A percentile compares a stretch with the other conserved stretches of the same genome.
Conservation (phyloP, 2,888 invertebrate species). For the Mesochorus sp. region DNA sequence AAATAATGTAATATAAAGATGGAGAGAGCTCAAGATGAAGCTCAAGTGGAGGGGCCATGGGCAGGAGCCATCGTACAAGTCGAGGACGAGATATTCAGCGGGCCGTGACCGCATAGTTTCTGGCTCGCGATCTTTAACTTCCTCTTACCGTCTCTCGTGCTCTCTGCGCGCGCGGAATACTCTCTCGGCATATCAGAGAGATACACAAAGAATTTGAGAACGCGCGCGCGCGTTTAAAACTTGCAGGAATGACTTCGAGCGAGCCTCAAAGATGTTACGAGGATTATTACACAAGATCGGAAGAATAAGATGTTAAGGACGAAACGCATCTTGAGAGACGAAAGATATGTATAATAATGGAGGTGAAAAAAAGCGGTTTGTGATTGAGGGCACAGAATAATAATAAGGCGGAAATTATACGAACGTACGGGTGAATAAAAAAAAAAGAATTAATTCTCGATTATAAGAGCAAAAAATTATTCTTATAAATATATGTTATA, state of each 20-base stretch:
- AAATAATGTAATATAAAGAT: neutral
- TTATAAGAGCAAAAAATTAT: no score
- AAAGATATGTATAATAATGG: neutral
- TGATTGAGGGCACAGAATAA: no score
- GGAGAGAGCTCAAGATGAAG: slow-evolving; percentile 16
- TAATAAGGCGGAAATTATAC: neutral
- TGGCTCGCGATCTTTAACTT: slow-evolving; percentile 57
- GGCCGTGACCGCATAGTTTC: slow-evolving; percentile 61
- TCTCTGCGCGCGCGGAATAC: neutral
- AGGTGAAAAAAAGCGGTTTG: neutral
- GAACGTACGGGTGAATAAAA: no score
- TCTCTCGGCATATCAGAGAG: slow-evolving; percentile 27
- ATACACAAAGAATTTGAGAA: slow-evolving; percentile 33
- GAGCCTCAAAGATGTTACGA: slow-evolving; percentile 2
- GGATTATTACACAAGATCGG: neutral
- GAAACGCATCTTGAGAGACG: neutral
- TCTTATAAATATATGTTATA: no score
- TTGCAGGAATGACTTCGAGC: neutral
- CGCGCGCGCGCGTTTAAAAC: neutral
- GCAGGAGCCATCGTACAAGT: slow-evolving; percentile 14
- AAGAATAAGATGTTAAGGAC: neutral
- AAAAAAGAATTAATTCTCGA: no score
- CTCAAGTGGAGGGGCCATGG: slow-evolving; percentile 21
- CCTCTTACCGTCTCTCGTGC: slow-evolving; percentile 11
- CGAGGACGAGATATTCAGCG: slow-evolving; percentile 59